phyloP scores from a whole-genome alignment of 2,797 vertebrate species.

The Xyrichtys novacula region DNA sequence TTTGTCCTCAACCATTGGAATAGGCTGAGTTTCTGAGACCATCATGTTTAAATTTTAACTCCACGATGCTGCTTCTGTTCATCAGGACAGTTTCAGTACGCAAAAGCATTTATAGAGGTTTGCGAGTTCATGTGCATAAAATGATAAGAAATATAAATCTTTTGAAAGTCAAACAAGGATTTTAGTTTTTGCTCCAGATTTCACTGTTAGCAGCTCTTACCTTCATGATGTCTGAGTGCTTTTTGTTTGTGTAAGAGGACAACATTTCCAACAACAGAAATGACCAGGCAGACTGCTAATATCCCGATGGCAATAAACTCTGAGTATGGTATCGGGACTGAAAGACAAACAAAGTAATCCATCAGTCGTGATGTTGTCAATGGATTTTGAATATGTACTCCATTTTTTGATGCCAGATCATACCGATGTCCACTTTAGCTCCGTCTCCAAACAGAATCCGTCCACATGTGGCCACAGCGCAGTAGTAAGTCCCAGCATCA shows the following conservation, averaged over 20 bases:
- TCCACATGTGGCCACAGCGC: constrained; percentile 53
- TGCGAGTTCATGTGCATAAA: too few species aligned
- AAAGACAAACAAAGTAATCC: not conserved
- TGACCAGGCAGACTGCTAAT: not conserved
- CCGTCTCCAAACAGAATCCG: constrained; percentile 45
- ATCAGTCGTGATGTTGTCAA: not conserved
- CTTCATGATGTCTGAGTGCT: not conserved
- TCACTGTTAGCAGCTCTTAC: not conserved
- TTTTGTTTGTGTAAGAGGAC: not conserved
- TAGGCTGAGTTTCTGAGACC: too few species aligned
- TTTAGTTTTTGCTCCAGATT: too few species aligned
- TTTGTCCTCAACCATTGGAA: too few species aligned
- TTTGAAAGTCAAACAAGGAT: too few species aligned
- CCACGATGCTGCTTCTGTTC: too few species aligned
- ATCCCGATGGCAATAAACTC: not conserved
- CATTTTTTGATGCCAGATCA: too few species aligned
- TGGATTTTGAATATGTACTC: not conserved
- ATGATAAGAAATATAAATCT: too few species aligned
- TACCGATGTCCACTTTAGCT: constrained; percentile 8
- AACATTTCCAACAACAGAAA: constrained; percentile 20
- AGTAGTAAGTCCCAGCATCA: constrained; percentile 61
- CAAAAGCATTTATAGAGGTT: too few species aligned
- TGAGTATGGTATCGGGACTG: not conserved
- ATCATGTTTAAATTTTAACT: too few species aligned
- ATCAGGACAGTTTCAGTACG: too few species aligned